phyloP scores from a whole-genome alignment of 2,797 vertebrate genomes.

The Kryptolebias ocellatus region DNA sequence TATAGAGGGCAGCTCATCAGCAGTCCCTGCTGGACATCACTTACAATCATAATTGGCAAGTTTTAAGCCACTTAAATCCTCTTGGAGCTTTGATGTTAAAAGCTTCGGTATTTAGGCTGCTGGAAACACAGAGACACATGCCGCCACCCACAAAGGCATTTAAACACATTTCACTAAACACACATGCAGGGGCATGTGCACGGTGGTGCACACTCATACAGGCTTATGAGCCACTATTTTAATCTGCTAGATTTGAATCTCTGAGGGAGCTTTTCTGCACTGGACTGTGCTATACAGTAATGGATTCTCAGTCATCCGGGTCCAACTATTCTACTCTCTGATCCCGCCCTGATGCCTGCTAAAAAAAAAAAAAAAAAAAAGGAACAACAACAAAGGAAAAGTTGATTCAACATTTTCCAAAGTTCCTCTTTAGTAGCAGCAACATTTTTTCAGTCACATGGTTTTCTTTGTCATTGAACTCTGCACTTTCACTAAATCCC shows the following conservation, averaged over 20 bases:
- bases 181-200: conserved; percentile 15
- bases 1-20: conserved; percentile 45
- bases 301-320: conserved; percentile 59
- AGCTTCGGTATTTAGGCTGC: conserved; percentile 62
- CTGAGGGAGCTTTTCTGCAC: conserved; percentile 55
- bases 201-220: conserved; percentile 16
- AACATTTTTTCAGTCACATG: conserved; percentile 39
- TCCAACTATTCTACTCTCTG: conserved; percentile 62
- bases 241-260: conserved; percentile 70
- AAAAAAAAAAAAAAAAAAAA: conserved; percentile 58
- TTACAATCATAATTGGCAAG: conserved; percentile 60
- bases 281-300: conserved; percentile 61
- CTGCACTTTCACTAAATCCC: conserved; percentile 21
- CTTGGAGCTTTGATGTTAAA: conserved; percentile 63
- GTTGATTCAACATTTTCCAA: conserved; percentile 70
- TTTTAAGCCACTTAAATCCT: conserved; percentile 61
- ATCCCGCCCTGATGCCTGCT: conserved; percentile 63
- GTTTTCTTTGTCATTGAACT: conserved; percentile 51
- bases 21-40: conserved; percentile 67
- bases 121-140: conserved; percentile 43
- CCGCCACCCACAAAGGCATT: conserved; percentile 54
- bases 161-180: conserved; percentile 26
- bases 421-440: conserved; percentile 39
- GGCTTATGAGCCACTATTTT: conserved; percentile 59
- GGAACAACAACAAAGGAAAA: conserved; percentile 55